phyloP scores from a whole-genome alignment of 64 coral and sea anemone species.

The Montipora efflorescens region DNA sequence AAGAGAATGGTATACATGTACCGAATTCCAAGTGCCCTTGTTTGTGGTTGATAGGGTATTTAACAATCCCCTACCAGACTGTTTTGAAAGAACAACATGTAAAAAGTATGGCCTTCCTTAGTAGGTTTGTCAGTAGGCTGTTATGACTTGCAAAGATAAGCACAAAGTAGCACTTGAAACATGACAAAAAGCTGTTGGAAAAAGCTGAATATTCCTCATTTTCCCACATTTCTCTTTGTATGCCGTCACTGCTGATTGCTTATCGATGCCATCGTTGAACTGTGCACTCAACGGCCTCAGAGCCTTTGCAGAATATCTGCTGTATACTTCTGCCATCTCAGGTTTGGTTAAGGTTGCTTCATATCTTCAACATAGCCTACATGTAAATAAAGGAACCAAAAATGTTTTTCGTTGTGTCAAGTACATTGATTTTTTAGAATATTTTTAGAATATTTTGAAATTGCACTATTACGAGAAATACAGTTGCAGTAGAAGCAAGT shows the following conservation, averaged over 20 bases:
- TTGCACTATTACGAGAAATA: neutral
- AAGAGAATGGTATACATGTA: too few species aligned
- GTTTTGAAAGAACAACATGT: too few species aligned
- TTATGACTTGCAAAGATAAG: too few species aligned
- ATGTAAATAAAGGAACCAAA: neutral
- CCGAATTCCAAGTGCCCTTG: too few species aligned
- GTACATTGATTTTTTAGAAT: neutral
- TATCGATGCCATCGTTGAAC: slow-evolving; percentile 10
- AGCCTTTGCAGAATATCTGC: neutral
- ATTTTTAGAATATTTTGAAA: neutral
- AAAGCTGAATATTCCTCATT: neutral
- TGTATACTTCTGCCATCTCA: neutral
- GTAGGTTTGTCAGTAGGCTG: neutral
- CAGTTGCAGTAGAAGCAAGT: neutral
- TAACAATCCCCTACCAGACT: neutral
- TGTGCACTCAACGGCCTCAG: slow-evolving; percentile 3
- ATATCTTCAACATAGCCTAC: slow-evolving; percentile 44
- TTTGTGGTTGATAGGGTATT: neutral
- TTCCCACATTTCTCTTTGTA: neutral
- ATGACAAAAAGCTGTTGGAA: neutral
- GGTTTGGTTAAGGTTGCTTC: neutral
- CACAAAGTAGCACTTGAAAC: neutral
- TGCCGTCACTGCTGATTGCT: neutral
- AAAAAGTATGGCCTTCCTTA: neutral
- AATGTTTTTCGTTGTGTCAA: neutral